A percentile compares a stretch with the other conserved stretches of the same genome.
Conservation (phyloP, 2,888 invertebrate species). For the Dusona sp. region DNA sequence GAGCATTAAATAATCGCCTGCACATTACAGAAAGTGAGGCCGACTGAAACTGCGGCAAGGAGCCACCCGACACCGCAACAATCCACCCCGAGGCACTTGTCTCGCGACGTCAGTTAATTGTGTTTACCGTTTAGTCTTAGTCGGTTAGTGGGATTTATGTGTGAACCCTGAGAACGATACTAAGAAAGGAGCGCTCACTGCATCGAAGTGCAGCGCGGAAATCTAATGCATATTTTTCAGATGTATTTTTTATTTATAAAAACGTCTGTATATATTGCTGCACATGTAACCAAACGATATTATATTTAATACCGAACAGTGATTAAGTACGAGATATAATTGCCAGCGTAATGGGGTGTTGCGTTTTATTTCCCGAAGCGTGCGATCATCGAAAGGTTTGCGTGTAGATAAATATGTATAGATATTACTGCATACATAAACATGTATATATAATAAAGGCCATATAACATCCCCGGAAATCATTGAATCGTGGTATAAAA, state of each 20-base stretch:
- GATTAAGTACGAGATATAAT: constrained; percentile 51
- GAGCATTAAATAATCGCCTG: constrained; percentile 4
- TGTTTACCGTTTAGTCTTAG: constrained; percentile 64
- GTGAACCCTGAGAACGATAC: constrained; percentile 39
- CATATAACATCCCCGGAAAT: constrained; percentile 57
- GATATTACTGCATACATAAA: constrained; percentile 3
- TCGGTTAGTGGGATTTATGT: constrained; percentile 65
- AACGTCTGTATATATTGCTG: not conserved
- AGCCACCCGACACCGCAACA: constrained; percentile 54
- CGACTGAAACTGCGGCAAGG: constrained; percentile 40
- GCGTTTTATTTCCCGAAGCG: constrained; percentile 38
- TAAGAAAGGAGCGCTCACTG: not conserved
- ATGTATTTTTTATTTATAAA: not conserved
- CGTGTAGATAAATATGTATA: not conserved
- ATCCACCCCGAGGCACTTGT: constrained; percentile 47
- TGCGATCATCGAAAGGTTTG: not conserved
- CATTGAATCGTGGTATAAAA: constrained; percentile 59
- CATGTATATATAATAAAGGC: constrained; percentile 3
- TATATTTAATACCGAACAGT: constrained; percentile 18
- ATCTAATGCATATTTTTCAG: not conserved
- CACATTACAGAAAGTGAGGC: constrained; percentile 39
- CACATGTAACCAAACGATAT: not conserved
- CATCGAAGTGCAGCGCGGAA: not conserved
- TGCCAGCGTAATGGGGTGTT: constrained; percentile 27
- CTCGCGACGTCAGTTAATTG: constrained; percentile 64